Evolutionary conservation across 2,113 vertebrate species (phyloP).

Genomic region (Salvelinus namaycush): DNA sequence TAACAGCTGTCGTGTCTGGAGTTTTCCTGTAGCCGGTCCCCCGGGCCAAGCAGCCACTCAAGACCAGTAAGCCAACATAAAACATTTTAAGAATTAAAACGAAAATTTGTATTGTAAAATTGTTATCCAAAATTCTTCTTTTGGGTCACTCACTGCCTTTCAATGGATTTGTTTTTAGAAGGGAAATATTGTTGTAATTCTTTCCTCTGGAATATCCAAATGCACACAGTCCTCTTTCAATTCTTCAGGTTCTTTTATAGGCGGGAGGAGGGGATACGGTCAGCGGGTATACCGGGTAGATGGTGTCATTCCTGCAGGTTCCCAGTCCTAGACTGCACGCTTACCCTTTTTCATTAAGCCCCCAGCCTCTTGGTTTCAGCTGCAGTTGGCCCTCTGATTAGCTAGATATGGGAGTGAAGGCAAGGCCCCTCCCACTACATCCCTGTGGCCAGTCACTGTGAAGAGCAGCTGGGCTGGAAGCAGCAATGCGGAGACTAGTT

Average conservation of each 20-base stretch:
- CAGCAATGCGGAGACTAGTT: conserved; percentile 42
- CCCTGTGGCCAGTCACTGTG: conserved; percentile 62
- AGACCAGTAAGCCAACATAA: conserved; percentile 69
- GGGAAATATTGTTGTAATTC: conserved; percentile 21
- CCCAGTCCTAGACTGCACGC: conserved; percentile 61
- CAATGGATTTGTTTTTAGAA: not conserved
- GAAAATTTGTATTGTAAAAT: not conserved
- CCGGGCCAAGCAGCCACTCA: conserved; percentile 78
- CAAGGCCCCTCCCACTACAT: conserved; percentile 74
- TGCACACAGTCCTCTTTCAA: conserved; percentile 46
- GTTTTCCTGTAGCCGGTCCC: conserved; percentile 67
- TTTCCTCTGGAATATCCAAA: conserved; percentile 40
- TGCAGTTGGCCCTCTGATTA: conserved; percentile 69
- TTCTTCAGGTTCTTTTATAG: conserved; percentile 56
- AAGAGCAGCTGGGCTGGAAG: conserved; percentile 51
- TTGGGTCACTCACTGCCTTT: conserved; percentile 2
- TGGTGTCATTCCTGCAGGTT: conserved; percentile 28
- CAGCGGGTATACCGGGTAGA: conserved; percentile 39
- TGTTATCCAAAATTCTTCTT: not conserved
- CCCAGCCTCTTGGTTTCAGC: conserved; percentile 61
- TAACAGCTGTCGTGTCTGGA: conserved; percentile 68
- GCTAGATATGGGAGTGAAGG: conserved; percentile 57
- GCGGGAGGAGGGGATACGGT: conserved; percentile 58
- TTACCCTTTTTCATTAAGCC: conserved; percentile 58
- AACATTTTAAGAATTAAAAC: conserved; percentile 72